Conservation (phyloP, 2,888 invertebrate species). For the Ophonus ardosiacus region DNA sequence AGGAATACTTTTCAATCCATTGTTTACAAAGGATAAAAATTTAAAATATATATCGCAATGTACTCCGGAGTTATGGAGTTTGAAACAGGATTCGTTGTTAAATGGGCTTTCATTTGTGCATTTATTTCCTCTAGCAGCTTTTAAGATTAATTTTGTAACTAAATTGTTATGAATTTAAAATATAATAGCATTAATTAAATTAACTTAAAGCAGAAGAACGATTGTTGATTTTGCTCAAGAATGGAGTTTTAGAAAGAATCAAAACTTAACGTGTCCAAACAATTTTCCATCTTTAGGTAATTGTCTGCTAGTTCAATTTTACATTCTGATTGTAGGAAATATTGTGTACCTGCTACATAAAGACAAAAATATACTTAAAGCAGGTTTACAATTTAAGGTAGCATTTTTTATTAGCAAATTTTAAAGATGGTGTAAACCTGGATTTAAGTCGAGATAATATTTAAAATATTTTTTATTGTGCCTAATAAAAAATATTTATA, state of each 20-base stretch:
- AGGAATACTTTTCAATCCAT: no score
- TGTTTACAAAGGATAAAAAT: no score
- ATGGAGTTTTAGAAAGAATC: slow-evolving; percentile 31
- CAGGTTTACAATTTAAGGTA: slow-evolving; percentile 3
- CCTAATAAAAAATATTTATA: not conserved
- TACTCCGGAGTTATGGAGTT: no score
- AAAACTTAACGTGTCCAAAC: slow-evolving; percentile 32
- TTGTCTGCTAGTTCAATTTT: slow-evolving; percentile 52
- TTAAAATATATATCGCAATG: no score
- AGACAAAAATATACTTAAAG: slow-evolving; percentile 18
- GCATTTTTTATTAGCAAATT: not conserved
- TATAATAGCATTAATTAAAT: slow-evolving; percentile 3
- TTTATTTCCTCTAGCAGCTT: not conserved
- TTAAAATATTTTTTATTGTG: not conserved
- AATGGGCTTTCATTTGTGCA: not conserved
- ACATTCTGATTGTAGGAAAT: slow-evolving; percentile 29
- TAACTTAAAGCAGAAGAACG: slow-evolving; percentile 21
- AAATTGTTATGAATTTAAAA: slow-evolving; percentile 2
- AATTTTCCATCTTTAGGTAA: slow-evolving; percentile 50
- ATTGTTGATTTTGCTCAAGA: slow-evolving; percentile 42
- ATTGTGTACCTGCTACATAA: slow-evolving; percentile 47
- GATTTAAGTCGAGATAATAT: not conserved
- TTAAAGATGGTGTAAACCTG: not conserved
- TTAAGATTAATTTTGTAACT: not conserved
- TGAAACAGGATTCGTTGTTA: no score